Percentiles rank a stretch among this genome's conserved stretches.
Evolutionary conservation across 2,113 vertebrate species (phyloP).

Genomic region (Hyla sarda): DNA sequence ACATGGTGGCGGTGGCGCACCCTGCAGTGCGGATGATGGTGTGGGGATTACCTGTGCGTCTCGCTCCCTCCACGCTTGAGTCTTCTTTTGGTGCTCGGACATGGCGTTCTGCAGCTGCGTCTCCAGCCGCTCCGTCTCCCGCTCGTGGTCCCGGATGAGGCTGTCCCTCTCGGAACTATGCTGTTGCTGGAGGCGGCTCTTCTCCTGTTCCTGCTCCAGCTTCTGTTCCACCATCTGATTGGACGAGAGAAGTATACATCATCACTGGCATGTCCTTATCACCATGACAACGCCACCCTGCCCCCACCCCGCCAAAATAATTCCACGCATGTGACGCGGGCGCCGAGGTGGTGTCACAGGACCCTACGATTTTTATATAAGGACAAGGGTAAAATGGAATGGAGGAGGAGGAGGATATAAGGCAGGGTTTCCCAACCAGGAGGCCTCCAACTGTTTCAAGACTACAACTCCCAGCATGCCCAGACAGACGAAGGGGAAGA

Average conservation of each 20-base stretch:
- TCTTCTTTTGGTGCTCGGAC: constrained; percentile 87
- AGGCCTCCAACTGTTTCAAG: too few species aligned
- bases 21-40: not conserved
- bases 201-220: constrained; percentile 96
- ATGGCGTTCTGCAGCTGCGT: constrained; percentile 87
- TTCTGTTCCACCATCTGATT: constrained; percentile 99
- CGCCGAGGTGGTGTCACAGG: constrained; percentile 2
- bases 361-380: constrained; percentile 47
- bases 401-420: too few species aligned
- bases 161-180: constrained; percentile 91
- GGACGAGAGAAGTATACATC: constrained; percentile 96
- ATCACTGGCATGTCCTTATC: constrained; percentile 98
- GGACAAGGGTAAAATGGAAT: constrained; percentile 59
- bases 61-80: constrained; percentile 87
- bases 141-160: constrained; percentile 92
- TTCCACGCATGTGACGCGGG: not conserved
- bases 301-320: not conserved
- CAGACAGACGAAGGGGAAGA: too few species aligned
- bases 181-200: constrained; percentile 95
- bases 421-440: too few species aligned
- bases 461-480: too few species aligned
- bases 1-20: not conserved
- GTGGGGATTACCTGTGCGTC: constrained; percentile 86
- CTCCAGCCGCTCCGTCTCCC: constrained; percentile 87
- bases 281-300: constrained; percentile 93